Percentiles rank a stretch among this genome's conserved stretches.
phyloP scores from a whole-genome alignment of 2,888 invertebrate genomes.

The Panzeria rudis region DNA sequence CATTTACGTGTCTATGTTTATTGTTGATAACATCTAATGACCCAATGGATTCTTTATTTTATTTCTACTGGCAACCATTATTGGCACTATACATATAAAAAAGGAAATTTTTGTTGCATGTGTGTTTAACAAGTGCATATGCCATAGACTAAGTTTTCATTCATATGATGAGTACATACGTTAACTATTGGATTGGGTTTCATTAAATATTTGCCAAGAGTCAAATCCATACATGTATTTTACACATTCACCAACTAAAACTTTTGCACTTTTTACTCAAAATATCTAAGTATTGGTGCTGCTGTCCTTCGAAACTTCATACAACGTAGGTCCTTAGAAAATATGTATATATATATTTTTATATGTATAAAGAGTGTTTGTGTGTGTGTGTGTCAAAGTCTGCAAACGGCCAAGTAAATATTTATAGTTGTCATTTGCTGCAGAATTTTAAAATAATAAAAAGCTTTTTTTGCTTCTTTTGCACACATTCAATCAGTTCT shows the following conservation, averaged over 20 bases:
- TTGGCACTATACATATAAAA: neutral
- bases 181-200: constrained; percentile 47
- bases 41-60: constrained; percentile 42
- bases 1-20: constrained; percentile 57
- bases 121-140: constrained; percentile 29
- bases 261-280: constrained; percentile 5
- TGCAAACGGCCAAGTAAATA: constrained; percentile 53
- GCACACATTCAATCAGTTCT: neutral
- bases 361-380: neutral
- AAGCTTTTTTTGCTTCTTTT: constrained; percentile 45
- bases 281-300: constrained; percentile 3
- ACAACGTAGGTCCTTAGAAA: constrained; percentile 38
- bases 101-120: neutral
- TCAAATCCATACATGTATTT: constrained; percentile 17
- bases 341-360: neutral
- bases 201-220: constrained; percentile 59
- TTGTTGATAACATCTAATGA: constrained; percentile 61
- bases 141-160: constrained; percentile 5
- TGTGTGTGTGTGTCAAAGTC: constrained; percentile 20
- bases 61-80: neutral
- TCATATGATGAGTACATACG: neutral
- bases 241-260: constrained; percentile 4
- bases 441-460: constrained; percentile 47
- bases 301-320: constrained; percentile 42
- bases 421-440: constrained; percentile 64